Evolutionary conservation across 2,797 vertebrate species (phyloP).

Genomic region (Enteromius trimaculatus): DNA sequence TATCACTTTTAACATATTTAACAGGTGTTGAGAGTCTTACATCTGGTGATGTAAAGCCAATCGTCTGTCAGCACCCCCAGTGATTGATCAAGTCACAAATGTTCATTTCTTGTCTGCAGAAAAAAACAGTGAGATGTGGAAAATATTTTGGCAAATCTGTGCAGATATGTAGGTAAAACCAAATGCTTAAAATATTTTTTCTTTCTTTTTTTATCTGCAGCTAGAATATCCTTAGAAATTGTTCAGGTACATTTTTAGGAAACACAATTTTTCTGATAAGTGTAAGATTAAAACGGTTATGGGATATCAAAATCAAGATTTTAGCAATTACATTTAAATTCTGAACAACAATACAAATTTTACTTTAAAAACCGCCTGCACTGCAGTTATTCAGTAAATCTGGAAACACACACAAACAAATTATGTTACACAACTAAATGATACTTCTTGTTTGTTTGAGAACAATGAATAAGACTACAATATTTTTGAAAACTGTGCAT

Average conservation of each 20-base stretch:
- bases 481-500: neutral
- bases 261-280: neutral
- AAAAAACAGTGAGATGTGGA: slow-evolving; percentile 1
- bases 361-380: neutral
- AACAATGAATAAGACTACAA: neutral
- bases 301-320: neutral
- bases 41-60: slow-evolving; percentile 24
- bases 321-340: neutral
- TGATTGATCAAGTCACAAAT: slow-evolving; percentile 26
- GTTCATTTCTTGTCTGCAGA: slow-evolving; percentile 12
- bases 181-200: neutral
- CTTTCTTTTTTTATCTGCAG: neutral
- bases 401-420: too few species aligned
- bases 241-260: neutral
- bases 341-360: neutral
- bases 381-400: neutral
- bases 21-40: slow-evolving; percentile 31
- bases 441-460: neutral
- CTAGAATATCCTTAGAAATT: neutral
- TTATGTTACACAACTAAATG: neutral
- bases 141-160: neutral
- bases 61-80: neutral
- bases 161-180: neutral
- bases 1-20: slow-evolving; percentile 33
- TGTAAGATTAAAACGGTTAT: too few species aligned